Conservation (phyloP, 2,888 invertebrate species). For the Drosophila niveifrons region DNA sequence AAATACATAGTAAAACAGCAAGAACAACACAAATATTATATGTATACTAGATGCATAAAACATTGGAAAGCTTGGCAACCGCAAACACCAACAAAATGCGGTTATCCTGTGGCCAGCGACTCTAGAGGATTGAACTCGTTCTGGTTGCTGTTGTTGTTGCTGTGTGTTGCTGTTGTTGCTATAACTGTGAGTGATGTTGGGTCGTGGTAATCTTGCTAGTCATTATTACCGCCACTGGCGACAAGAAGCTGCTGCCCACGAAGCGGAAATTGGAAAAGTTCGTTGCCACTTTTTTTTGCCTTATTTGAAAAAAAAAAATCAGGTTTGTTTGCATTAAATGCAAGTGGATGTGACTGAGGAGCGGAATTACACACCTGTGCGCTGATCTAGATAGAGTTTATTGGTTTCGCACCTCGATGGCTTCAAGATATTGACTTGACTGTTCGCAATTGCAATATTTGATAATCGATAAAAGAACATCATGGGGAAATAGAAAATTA, state of each 20-base stretch:
- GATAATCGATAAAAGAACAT: too few species aligned
- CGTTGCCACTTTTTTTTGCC: neutral
- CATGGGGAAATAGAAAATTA: too few species aligned
- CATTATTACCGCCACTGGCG: conserved; percentile 65
- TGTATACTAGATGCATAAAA: conserved; percentile 49
- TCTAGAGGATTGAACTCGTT: conserved; percentile 7
- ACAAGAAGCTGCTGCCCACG: conserved; percentile 48
- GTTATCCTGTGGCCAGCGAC: conserved; percentile 48
- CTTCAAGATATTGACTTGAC: too few species aligned
- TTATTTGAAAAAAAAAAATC: conserved; percentile 14
- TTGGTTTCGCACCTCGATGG: too few species aligned
- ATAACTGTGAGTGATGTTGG: conserved; percentile 21
- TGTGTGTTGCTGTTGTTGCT: conserved; percentile 24
- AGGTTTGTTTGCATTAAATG: conserved; percentile 9
- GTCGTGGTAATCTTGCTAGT: conserved; percentile 56
- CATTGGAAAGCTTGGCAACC: conserved; percentile 63
- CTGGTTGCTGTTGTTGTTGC: conserved; percentile 16
- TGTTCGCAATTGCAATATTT: too few species aligned
- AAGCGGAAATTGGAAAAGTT: conserved; percentile 77
- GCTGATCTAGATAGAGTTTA: too few species aligned
- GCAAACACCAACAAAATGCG: conserved; percentile 65
- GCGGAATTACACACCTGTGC: neutral
- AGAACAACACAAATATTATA: conserved; percentile 24
- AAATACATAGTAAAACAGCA: conserved; percentile 32
- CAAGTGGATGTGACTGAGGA: neutral